A percentile compares a stretch with the other conserved stretches of the same genome.
Conservation (phyloP, 2,113 vertebrate genomes). For the Macquaria ambigua region DNA sequence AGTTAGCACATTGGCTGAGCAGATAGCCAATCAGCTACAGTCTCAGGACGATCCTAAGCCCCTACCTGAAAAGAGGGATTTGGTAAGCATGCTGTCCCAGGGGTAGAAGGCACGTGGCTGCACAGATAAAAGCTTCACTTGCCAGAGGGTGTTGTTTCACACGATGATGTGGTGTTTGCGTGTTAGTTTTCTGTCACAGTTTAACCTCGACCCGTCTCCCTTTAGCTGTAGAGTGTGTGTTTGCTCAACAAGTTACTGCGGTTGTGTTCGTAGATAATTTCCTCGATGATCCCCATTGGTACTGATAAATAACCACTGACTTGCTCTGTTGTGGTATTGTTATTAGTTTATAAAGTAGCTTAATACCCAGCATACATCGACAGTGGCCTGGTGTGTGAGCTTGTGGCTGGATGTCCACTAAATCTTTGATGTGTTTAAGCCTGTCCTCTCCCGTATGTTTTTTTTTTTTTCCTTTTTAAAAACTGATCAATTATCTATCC, state of each 20-base stretch:
- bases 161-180: not conserved
- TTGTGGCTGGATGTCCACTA: not conserved
- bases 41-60: constrained; percentile 91
- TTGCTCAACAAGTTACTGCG: constrained; percentile 24
- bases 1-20: constrained; percentile 96
- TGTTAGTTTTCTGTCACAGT: constrained; percentile 26
- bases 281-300: not conserved
- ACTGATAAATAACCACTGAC: constrained; percentile 21
- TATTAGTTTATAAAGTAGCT: constrained; percentile 2
- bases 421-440: not conserved
- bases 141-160: constrained; percentile 23
- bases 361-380: rapidly evolving
- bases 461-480: not conserved
- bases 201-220: constrained; percentile 27
- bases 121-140: constrained; percentile 4
- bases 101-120: constrained; percentile 49
- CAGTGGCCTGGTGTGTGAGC: constrained; percentile 16
- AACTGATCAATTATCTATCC: not conserved
- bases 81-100: constrained; percentile 88
- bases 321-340: constrained; percentile 24
- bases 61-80: constrained; percentile 93
- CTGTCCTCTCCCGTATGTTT: not conserved
- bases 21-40: constrained; percentile 97
- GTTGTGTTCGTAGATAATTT: constrained; percentile 6
- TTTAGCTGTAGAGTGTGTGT: constrained; percentile 30